These are phyloP conservation scores for Cyclophora punctaria DNA, from an alignment of 2,888 invertebrate genomes.

Conservation along the genomic window DNA sequence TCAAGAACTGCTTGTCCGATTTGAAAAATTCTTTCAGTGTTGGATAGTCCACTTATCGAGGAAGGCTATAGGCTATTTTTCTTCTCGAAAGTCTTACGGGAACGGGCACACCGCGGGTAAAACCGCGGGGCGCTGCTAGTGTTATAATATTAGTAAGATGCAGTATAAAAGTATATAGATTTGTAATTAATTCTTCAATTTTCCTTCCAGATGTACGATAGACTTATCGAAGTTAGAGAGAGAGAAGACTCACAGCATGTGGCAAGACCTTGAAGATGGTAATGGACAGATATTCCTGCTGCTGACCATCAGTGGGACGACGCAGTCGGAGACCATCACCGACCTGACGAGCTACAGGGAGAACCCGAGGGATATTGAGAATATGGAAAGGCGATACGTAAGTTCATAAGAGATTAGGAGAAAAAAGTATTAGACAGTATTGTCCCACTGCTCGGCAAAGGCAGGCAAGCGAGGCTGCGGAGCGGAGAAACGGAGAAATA, in stretches of 20 bases:
- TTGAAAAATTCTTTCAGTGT: too few relatives aligned
- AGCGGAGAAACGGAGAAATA: too few relatives aligned
- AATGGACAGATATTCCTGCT: constrained; percentile 91
- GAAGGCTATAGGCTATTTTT: too few relatives aligned
- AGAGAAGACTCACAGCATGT: constrained; percentile 93
- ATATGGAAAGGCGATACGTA: constrained; percentile 80
- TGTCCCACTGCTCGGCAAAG: not conserved
- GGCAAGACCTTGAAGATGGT: constrained; percentile 92
- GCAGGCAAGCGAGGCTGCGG: not conserved
- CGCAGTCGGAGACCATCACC: constrained; percentile 93
- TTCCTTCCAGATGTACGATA: constrained; percentile 81
- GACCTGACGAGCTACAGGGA: constrained; percentile 91
- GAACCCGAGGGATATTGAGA: constrained; percentile 81
- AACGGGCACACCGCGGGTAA: too few relatives aligned
- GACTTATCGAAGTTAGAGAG: constrained; percentile 88
- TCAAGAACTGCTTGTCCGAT: too few relatives aligned
- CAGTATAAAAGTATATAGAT: too few relatives aligned
- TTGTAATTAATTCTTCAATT: too few relatives aligned
- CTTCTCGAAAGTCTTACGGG: too few relatives aligned
- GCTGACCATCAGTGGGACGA: constrained; percentile 95
- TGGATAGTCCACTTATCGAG: too few relatives aligned
- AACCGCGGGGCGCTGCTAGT: too few relatives aligned
- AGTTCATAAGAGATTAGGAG: constrained; percentile 39
- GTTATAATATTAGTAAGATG: too few relatives aligned
- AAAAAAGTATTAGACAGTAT: too few relatives aligned